Base-by-base conservation (phyloP, 2,888 invertebrate genomes). In the Cacoxenus indagator region DNA sequence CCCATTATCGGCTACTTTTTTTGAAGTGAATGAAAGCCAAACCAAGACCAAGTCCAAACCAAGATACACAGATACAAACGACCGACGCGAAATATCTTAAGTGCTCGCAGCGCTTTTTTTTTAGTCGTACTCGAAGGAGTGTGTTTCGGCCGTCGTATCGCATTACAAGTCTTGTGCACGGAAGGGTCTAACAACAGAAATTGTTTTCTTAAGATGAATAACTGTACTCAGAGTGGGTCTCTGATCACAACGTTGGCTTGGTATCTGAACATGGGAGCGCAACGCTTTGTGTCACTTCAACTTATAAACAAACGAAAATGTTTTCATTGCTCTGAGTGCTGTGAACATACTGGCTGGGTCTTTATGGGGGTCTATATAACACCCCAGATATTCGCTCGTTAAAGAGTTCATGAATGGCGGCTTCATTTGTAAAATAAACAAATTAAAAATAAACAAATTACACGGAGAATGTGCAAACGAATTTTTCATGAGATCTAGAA, bases 1-100 rank as follows among this genome's bases (percentile, higher is more conserved):
- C 82, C 83, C 82, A 80, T 80, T 80, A 81, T 83, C 78, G 51
- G 75, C 77, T 75, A 72, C 71, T 68, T 64, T 69, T n/a, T 64
- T 62, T 29, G 19, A 55, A 43, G 45, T 62, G 61, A 29, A 57
- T 57, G 29, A 57, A 57, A 27, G 57, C 24, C 26, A 26, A 26
- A 27, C 27, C 9, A 24, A 54, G 11, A 11, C 57, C n/a, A 27
- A 24, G 26, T 29, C 17, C 8, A 54, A 54, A 9, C 8, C 24
- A 19, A 19, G n/a, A n/a, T n/a, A 51, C 19, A 54, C 11, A 22
- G 9, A 54, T 9, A 54, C n/a, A 57, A 26, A 37, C 37, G 14
- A 37, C 37, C 14, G 37, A 37, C 9, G 37, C 37, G 37, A 45
- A 62, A 31, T 22, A 62, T 62, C 61, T 62, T 62, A 62, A 62